These are phyloP conservation scores for Cyanoramphus novaezelandiae DNA, from an alignment of 2,113 vertebrate species.

Conservation along the genomic window DNA sequence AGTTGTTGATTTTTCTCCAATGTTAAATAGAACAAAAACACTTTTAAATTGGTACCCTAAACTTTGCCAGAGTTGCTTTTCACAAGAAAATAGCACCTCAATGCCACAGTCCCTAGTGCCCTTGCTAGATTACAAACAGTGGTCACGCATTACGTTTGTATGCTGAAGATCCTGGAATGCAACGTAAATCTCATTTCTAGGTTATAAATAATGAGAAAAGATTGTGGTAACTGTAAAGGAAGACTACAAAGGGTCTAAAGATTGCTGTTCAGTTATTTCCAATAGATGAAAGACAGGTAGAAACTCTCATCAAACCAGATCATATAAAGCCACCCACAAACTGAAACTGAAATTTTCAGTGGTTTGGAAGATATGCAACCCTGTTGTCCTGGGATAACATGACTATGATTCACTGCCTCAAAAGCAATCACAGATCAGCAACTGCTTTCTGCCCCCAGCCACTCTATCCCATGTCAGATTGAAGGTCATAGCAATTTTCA, in stretches of 20 bases:
- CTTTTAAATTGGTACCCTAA: background rate
- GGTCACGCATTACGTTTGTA: background rate
- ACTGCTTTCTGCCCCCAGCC: conserved; percentile 13
- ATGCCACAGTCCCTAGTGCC: background rate
- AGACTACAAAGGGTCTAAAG: background rate
- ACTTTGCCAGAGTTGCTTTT: background rate
- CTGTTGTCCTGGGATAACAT: background rate
- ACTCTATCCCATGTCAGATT: background rate
- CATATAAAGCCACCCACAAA: background rate
- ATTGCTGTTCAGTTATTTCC: background rate
- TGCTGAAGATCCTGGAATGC: background rate
- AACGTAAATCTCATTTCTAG: background rate
- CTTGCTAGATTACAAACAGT: background rate
- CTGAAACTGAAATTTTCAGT: conserved; percentile 26
- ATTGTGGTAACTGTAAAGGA: background rate
- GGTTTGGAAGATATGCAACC: conserved; percentile 45
- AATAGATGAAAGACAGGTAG: background rate
- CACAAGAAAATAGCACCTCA: background rate
- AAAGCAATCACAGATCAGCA: conserved; percentile 46
- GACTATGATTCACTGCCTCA: conserved; percentile 34
- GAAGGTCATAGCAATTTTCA: conserved; percentile 52
- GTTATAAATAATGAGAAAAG: background rate
- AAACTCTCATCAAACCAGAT: background rate
- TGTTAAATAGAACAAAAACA: background rate
- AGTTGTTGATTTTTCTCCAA: background rate